Conservation (phyloP, 2,888 invertebrate genomes). For the Xestia ashworthii region DNA sequence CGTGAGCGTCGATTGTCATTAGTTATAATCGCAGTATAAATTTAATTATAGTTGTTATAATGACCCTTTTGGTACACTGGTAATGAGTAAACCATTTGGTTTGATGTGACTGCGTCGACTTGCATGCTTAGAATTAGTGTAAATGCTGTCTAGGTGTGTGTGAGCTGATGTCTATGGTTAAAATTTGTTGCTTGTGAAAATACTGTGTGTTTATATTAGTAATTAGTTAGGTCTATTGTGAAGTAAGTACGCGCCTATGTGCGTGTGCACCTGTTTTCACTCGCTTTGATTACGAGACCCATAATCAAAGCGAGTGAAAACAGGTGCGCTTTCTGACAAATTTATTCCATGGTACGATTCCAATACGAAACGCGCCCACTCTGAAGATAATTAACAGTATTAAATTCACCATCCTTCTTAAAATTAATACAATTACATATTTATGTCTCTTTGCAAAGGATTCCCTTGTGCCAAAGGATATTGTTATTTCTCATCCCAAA, state of each 20-base stretch:
- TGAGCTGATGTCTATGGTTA: neutral
- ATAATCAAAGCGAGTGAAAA: no score
- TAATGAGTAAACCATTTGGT: neutral
- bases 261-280: neutral
- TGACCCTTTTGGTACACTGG: neutral
- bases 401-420: slow-evolving; percentile 62
- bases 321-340: neutral
- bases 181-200: neutral
- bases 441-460: slow-evolving; percentile 59
- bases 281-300: neutral
- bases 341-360: slow-evolving; percentile 13
- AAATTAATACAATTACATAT: slow-evolving; percentile 66
- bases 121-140: neutral
- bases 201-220: neutral
- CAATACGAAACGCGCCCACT: slow-evolving; percentile 44
- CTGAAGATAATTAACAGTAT: slow-evolving; percentile 64
- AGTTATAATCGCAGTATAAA: neutral
- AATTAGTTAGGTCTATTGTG: neutral
- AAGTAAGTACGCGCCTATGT: neutral
- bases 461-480: slow-evolving; percentile 49
- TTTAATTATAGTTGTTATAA: neutral
- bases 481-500: slow-evolving; percentile 68
- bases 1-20: neutral
- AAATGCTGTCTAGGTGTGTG: no score
- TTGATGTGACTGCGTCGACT: neutral